A percentile compares a stretch with the other conserved stretches of the same genome.
Evolutionary conservation across 2,888 invertebrate genomes (phyloP).

Genomic region (Rhabditophanes sp.): DNA sequence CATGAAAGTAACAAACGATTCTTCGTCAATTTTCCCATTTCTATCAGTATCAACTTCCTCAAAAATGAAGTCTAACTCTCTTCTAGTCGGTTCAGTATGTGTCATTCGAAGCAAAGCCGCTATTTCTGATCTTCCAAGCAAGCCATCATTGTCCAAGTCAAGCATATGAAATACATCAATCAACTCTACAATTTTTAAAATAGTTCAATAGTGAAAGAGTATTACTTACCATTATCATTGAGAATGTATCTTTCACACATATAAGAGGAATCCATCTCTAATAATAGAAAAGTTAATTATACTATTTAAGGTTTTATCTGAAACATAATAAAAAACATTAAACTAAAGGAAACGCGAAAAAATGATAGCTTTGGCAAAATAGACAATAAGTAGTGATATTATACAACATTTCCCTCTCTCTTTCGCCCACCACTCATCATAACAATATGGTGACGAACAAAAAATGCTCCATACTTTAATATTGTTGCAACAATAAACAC

Average conservation of each 20-base stretch:
- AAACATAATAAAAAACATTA: too few species aligned
- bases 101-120: conserved; percentile 36
- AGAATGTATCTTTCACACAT: conserved; percentile 33
- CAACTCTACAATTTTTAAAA: conserved; percentile 18
- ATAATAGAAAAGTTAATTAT: too few species aligned
- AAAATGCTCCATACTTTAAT: too few species aligned
- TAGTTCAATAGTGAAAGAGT: conserved; percentile 5
- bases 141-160: conserved; percentile 39
- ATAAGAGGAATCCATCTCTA: conserved; percentile 10
- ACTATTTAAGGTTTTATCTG: too few species aligned
- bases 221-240: conserved; percentile 25
- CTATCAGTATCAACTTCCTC: conserved; percentile 37
- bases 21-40: too few species aligned
- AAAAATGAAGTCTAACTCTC: conserved; percentile 39
- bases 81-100: conserved; percentile 36
- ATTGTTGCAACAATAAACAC: too few species aligned
- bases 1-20: neutral
- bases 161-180: conserved; percentile 40
- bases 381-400: too few species aligned
- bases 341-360: too few species aligned
- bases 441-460: too few species aligned
- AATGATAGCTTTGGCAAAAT: too few species aligned
- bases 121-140: conserved; percentile 31
- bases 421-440: too few species aligned
- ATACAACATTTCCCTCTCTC: too few species aligned